phyloP scores from a whole-genome alignment of 2,888 invertebrate genomes.

The Subacronicta megacephala region DNA sequence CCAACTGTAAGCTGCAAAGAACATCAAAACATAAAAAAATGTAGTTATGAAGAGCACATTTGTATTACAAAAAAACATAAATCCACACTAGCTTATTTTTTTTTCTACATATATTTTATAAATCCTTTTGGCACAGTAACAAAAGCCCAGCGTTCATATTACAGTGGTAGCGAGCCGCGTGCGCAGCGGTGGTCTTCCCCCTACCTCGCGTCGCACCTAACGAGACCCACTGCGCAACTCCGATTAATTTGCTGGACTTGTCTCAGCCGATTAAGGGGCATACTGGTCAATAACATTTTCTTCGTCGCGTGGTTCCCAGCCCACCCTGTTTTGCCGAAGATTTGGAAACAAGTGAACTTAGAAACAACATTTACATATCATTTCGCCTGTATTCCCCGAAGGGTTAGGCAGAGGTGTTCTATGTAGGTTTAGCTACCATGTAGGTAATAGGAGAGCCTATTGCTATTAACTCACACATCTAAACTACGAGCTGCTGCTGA shows the following conservation, averaged over 20 bases:
- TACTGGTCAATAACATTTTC: constrained; percentile 6
- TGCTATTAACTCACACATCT: too few species aligned
- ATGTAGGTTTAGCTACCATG: too few species aligned
- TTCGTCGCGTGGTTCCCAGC: constrained; percentile 3
- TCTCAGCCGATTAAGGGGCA: constrained; percentile 41
- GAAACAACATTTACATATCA: too few species aligned
- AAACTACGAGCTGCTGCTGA: too few species aligned
- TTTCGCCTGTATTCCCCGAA: too few species aligned
- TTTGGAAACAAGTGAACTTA: neutral
- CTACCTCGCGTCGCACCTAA: constrained; percentile 50
- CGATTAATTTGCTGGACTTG: constrained; percentile 64
- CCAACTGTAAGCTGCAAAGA: too few species aligned
- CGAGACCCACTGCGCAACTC: constrained; percentile 52
- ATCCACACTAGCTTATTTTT: too few species aligned
- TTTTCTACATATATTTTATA: neutral
- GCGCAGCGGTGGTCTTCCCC: constrained; percentile 76
- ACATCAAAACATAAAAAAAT: too few species aligned
- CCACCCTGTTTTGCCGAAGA: neutral
- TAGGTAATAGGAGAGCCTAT: too few species aligned
- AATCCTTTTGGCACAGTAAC: constrained; percentile 58
- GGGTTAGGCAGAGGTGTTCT: too few species aligned
- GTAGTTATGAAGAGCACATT: too few species aligned
- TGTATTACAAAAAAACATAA: too few species aligned
- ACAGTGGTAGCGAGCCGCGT: constrained; percentile 78
- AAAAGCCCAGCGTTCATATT: constrained; percentile 75